Conservation (phyloP, 2,113 vertebrate species). For the Brienomyrus brachyistius region DNA sequence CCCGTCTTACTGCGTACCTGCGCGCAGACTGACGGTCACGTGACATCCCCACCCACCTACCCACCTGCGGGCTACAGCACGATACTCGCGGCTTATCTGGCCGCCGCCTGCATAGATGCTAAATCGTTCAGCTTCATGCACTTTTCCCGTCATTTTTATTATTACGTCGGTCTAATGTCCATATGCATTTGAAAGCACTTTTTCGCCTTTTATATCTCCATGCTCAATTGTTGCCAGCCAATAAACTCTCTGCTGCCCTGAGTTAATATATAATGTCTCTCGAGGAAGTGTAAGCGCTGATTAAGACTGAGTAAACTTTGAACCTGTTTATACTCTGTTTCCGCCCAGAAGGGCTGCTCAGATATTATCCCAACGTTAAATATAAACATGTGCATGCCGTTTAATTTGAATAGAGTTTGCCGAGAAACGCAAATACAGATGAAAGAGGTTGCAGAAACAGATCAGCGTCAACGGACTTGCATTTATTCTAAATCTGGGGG, state of each 20-base stretch:
- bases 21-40: background rate
- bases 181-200: background rate
- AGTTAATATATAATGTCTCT: constrained; percentile 54
- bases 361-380: background rate
- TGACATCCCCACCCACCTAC: background rate
- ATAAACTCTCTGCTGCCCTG: constrained; percentile 6
- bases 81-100: too few relatives aligned
- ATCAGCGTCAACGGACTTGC: background rate
- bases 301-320: constrained; percentile 48
- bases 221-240: background rate
- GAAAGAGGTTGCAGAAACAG: background rate
- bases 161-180: background rate
- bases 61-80: background rate
- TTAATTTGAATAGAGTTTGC: background rate
- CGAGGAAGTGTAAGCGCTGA: constrained; percentile 26
- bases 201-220: background rate
- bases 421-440: background rate
- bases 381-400: background rate
- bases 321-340: constrained; percentile 32
- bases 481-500: background rate
- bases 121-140: background rate
- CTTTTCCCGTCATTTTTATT: background rate
- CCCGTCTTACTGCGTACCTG: background rate
- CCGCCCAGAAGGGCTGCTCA: background rate
- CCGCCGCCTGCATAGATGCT: too few relatives aligned